phyloP scores from a whole-genome alignment of 2,113 vertebrate species.

The Rhabdomys dilectus region DNA sequence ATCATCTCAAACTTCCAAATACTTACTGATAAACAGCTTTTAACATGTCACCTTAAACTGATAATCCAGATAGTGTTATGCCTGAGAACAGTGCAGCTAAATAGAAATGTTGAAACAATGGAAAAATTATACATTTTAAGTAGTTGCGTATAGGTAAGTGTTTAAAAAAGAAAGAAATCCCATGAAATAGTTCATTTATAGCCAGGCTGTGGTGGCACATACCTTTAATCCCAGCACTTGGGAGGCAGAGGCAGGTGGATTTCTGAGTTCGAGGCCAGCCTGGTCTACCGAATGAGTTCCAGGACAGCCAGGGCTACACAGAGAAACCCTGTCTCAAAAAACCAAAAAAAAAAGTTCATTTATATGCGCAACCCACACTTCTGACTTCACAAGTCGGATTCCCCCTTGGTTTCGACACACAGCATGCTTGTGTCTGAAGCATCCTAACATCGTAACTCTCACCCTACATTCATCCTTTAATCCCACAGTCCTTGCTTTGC shows the following conservation, averaged over 20 bases:
- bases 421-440: not conserved
- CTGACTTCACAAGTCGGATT: slow-evolving; percentile 46
- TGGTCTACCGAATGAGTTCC: too few species aligned
- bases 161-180: slow-evolving; percentile 8
- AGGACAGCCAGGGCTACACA: too few species aligned
- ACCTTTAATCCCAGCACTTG: too few species aligned
- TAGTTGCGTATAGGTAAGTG: not conserved
- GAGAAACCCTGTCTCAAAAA: too few species aligned
- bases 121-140: slow-evolving; percentile 44
- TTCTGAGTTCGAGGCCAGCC: too few species aligned
- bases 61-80: not conserved
- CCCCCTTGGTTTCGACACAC: not conserved
- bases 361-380: not conserved
- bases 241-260: too few species aligned
- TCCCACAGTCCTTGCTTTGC: slow-evolving; percentile 33
- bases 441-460: not conserved
- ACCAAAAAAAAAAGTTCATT: too few species aligned
- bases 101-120: not conserved
- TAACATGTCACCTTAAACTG: slow-evolving; percentile 35
- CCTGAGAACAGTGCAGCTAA: slow-evolving; percentile 30
- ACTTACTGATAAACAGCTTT: slow-evolving; percentile 25
- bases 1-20: slow-evolving; percentile 49
- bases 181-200: not conserved
- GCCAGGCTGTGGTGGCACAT: too few species aligned
- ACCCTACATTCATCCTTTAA: not conserved